These are phyloP conservation scores for Sarcophaga variegata DNA, from an alignment of 2,888 invertebrate species.

Conservation along the genomic window DNA sequence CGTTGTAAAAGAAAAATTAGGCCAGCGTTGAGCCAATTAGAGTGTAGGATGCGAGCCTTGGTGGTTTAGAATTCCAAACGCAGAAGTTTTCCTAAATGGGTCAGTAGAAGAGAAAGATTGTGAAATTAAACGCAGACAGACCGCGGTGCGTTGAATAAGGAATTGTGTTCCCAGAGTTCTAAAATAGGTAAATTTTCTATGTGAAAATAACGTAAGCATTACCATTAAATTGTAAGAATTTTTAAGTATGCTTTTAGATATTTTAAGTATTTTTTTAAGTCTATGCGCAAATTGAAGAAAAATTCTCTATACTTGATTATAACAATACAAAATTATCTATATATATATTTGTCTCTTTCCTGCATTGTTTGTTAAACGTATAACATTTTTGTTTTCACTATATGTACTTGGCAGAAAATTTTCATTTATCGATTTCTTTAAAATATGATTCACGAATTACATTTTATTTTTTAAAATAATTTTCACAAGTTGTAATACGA, in stretches of 20 bases:
- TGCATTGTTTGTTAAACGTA: not conserved
- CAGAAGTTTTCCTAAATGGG: not conserved
- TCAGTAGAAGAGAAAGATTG: not conserved
- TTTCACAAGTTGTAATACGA: no score
- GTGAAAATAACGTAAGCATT: conserved; percentile 25
- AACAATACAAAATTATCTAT: not conserved
- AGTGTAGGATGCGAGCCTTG: not conserved
- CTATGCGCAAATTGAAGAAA: not conserved
- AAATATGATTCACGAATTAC: no score
- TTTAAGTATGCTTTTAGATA: not conserved
- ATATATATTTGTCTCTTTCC: not conserved
- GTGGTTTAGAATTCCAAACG: not conserved
- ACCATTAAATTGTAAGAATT: not conserved
- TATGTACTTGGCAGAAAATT: no score
- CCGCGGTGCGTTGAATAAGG: no score
- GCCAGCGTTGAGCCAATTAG: not conserved
- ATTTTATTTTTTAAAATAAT: no score
- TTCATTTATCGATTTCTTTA: not conserved
- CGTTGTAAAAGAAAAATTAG: not conserved
- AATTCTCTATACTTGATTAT: conserved; percentile 18
- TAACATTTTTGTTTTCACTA: not conserved
- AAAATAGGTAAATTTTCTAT: not conserved
- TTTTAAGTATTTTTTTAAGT: not conserved
- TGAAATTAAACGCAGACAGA: no score
- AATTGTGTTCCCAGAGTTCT: no score